phyloP scores from a whole-genome alignment of 1,140 invertebrate species.

The Zaprionus taronus region DNA sequence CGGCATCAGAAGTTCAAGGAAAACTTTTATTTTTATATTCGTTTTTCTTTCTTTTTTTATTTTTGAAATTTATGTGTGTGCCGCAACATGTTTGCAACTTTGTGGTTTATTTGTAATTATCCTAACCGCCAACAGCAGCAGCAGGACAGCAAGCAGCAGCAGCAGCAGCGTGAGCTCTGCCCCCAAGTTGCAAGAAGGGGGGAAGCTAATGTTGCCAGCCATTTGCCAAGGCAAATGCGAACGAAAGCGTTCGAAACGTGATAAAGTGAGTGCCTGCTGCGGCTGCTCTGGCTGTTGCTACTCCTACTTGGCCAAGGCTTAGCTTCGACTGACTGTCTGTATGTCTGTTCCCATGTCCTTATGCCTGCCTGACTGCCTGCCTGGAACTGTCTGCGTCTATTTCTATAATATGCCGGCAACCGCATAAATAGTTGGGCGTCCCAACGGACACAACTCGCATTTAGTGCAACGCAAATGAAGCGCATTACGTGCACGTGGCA shows the following conservation, averaged over 20 bases:
- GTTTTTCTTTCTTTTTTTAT: constrained; percentile 29
- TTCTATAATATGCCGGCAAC: constrained; percentile 37
- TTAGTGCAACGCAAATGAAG: constrained; percentile 81
- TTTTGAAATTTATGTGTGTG: constrained; percentile 56
- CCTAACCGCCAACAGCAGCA: constrained; percentile 39
- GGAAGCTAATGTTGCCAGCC: constrained; percentile 59
- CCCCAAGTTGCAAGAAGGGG: not conserved
- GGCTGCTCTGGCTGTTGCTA: not conserved
- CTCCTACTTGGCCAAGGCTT: not conserved
- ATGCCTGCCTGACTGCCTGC: constrained; percentile 2
- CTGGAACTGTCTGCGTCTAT: constrained; percentile 21
- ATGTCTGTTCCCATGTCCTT: not conserved
- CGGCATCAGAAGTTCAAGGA: constrained; percentile 43
- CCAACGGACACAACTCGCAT: constrained; percentile 48
- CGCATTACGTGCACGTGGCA: constrained; percentile 75
- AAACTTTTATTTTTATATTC: constrained; percentile 52
- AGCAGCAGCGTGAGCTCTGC: constrained; percentile 59
- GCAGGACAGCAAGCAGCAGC: constrained; percentile 54
- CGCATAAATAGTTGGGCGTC: constrained; percentile 47
- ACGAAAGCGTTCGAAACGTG: constrained; percentile 67
- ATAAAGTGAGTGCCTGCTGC: constrained; percentile 60
- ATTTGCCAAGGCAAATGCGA: constrained; percentile 68
- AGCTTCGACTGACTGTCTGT: constrained; percentile 1
- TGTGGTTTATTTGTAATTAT: constrained; percentile 83
- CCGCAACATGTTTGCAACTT: constrained; percentile 78